Evolutionary conservation across 1,140 invertebrate species (phyloP).

Genomic region (Copidosoma floridanum): DNA sequence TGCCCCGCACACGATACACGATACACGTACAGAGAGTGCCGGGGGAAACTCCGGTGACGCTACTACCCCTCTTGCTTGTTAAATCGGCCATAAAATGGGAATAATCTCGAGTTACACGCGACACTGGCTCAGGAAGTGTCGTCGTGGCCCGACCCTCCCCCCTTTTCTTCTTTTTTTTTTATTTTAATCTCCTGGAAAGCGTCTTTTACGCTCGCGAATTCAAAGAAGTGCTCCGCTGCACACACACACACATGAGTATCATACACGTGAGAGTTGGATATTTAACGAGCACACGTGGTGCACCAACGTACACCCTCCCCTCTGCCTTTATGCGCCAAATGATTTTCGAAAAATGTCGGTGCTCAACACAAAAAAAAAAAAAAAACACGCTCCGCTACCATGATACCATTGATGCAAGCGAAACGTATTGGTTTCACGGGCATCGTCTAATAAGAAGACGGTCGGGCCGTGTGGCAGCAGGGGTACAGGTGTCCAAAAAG

Average conservation of each 20-base stretch:
- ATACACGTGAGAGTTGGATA: no score
- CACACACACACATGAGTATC: no score
- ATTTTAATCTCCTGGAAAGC: slow-evolving; percentile 28
- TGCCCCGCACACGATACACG: no score
- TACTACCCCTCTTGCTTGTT: slow-evolving; percentile 39
- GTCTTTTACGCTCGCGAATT: slow-evolving; percentile 17
- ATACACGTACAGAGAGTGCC: no score
- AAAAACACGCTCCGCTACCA: no score
- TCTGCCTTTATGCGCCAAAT: neutral
- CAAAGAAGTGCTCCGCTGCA: slow-evolving; percentile 10
- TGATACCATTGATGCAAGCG: no score
- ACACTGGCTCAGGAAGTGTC: slow-evolving; percentile 31
- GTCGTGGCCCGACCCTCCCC: slow-evolving; percentile 18
- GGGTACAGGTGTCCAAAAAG: no score
- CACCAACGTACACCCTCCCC: neutral
- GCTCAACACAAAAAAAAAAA: no score
- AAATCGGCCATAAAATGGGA: slow-evolving; percentile 47
- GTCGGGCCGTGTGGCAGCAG: no score
- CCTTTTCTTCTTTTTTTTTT: slow-evolving; percentile 22
- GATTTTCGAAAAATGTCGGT: no score
- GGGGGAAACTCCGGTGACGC: slow-evolving; percentile 2
- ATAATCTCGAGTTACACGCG: slow-evolving; percentile 46
- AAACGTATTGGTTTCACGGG: no score
- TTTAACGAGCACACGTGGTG: slow-evolving; percentile 7
- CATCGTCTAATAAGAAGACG: no score